A percentile compares a stretch with the other conserved stretches of the same genome.
Evolutionary conservation across 1,140 invertebrate genomes (phyloP).

Genomic region (Venustaconcha ellipsiformis): DNA sequence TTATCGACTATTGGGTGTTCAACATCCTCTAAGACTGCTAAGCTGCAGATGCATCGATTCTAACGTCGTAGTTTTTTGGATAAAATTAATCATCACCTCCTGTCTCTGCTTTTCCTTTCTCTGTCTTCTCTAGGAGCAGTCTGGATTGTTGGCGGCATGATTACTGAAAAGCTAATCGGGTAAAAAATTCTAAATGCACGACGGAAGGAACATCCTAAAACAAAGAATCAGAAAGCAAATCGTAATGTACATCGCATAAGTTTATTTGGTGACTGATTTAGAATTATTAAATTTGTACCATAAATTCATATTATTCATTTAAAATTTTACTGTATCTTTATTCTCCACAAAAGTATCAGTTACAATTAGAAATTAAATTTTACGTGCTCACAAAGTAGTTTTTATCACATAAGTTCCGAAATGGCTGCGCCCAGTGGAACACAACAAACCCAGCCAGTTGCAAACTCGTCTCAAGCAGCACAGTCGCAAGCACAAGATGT

Average conservation of each 20-base stretch:
- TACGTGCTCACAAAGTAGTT: no score
- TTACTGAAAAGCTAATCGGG: neutral
- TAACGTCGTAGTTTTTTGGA: neutral
- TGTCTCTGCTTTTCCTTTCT: slow-evolving; percentile 47
- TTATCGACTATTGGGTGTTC: no score
- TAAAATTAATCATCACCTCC: slow-evolving; percentile 4
- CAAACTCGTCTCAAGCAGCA: slow-evolving; percentile 3
- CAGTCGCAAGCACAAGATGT: slow-evolving; percentile 27
- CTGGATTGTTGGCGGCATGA: slow-evolving; percentile 62
- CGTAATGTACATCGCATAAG: no score
- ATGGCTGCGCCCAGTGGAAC: slow-evolving; percentile 29
- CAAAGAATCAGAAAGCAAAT: neutral
- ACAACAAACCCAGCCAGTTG: slow-evolving; percentile 2
- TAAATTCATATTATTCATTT: no score
- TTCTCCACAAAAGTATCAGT: no score
- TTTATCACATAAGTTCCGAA: neutral
- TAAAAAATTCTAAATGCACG: neutral
- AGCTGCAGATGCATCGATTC: neutral
- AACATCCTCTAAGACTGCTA: no score
- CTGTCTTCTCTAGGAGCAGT: slow-evolving; percentile 50
- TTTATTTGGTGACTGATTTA: no score
- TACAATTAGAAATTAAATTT: no score
- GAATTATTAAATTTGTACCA: no score
- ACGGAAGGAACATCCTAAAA: neutral
- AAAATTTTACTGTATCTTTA: no score